Base-by-base conservation (phyloP, 35 echinoderm and acorn worm species). In the Apostichopus californicus region DNA sequence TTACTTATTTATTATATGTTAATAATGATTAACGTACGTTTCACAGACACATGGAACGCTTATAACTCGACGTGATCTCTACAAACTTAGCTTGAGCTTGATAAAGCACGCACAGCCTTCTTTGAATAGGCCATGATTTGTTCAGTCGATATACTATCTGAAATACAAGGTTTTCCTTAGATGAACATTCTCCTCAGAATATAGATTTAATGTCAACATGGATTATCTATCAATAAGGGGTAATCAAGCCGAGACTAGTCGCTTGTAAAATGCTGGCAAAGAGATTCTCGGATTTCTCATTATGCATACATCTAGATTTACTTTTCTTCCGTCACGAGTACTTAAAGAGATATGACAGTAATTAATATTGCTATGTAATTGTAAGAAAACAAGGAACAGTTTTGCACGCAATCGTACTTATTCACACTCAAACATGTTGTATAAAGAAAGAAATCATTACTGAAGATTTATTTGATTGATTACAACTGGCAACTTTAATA, bases 151-250 rank as follows among this genome's bases (percentile, higher is more conserved):
- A 68, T 68, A 18, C 18, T 11, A 68, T 14, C 11, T 68, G 11
- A 68, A 68, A 68, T 68, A 11, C 64, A 68, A 68, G 18, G 64
- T 68, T 68, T 68, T 68, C 64, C 64, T 68, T 18, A 14, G 18
- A 14, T 18, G 11, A 11, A 14, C 64, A 14, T 11, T 68, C 64
- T 68, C 64, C 34, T 68, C 64, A 17, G 64, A 68, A 68, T 68
- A 68, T 14, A 14, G 64, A 68, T 68, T 68, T 68, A 68, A 68
- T 68, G 64, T 68, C 64, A 18, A 18, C 11, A 68, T 68, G 64
- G 64, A 68, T 68, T 68, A 68, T 68, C 64, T 68, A 68, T 68
- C 64, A 68, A 68, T 68, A 68, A 68, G 18, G 64, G 64, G 64
- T 68, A 68, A 68, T 68, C 64, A 68, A 68, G 64, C 64, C 64